These are phyloP conservation scores for Hemithea aestivaria DNA, from an alignment of 2,888 invertebrate genomes.

Conservation along the genomic window DNA sequence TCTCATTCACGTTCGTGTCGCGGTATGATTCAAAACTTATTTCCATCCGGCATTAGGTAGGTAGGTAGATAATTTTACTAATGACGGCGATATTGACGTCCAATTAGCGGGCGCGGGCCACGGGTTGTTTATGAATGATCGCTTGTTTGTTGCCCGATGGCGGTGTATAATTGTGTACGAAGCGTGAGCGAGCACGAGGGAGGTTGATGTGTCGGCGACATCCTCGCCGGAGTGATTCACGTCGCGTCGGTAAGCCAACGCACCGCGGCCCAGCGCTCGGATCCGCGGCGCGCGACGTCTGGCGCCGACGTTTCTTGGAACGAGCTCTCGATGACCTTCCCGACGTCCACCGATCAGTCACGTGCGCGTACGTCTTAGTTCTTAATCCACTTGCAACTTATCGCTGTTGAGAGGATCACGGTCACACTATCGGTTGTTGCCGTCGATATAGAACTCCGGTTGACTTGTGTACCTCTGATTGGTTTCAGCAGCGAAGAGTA, in stretches of 20 bases:
- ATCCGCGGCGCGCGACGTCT: conserved; percentile 49
- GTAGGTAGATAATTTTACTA: conserved; percentile 25
- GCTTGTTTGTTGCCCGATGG: conserved; percentile 47
- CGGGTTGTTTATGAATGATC: conserved; percentile 60
- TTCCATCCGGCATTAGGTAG: conserved; percentile 21
- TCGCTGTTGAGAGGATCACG: conserved; percentile 71
- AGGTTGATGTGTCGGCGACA: conserved; percentile 27
- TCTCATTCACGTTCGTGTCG: conserved; percentile 22
- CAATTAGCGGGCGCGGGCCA: conserved; percentile 39
- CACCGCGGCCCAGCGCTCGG: conserved; percentile 32
- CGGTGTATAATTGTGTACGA: conserved; percentile 28
- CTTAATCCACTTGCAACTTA: conserved; percentile 65
- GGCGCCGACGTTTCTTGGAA: conserved; percentile 65
- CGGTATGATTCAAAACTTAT: conserved; percentile 21
- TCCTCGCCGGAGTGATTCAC: conserved; percentile 33
- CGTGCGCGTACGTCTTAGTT: conserved; percentile 56
- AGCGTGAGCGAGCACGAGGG: conserved; percentile 34
- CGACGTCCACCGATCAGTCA: conserved; percentile 55
- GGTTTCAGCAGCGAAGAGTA: conserved; percentile 78
- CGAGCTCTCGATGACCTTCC: conserved; percentile 59
- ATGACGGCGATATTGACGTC: conserved; percentile 34
- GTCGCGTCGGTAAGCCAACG: conserved; percentile 22
- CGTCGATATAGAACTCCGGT: conserved; percentile 22
- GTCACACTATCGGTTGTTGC: conserved; percentile 38
- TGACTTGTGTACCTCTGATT: conserved; percentile 54